phyloP scores from a whole-genome alignment of 2,888 invertebrate species.

The Nomada lathburiana region DNA sequence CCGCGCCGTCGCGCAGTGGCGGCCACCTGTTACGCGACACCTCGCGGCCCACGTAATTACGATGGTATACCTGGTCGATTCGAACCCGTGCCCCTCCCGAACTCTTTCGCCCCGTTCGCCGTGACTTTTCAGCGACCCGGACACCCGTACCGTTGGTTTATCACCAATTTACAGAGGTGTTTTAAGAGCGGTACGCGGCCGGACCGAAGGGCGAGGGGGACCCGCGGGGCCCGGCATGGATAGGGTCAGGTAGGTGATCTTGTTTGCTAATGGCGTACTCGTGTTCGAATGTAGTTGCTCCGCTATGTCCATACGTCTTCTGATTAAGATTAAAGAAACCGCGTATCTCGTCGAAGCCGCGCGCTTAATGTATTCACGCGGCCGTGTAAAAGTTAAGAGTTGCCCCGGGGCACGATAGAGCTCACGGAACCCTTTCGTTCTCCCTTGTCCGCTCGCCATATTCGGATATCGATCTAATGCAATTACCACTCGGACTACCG shows the following conservation, averaged over 20 bases:
- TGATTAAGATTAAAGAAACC: slow-evolving; percentile 83
- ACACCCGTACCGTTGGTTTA: slow-evolving; percentile 72
- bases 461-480: slow-evolving; percentile 72
- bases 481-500: slow-evolving; percentile 61
- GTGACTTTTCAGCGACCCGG: slow-evolving; percentile 59
- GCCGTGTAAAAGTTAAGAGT: slow-evolving; percentile 76
- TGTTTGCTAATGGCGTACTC: slow-evolving; percentile 84
- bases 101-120: slow-evolving; percentile 13
- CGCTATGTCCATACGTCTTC: slow-evolving; percentile 82
- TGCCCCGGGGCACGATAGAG: slow-evolving; percentile 70
- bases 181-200: slow-evolving; percentile 63
- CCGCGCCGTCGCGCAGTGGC: background rate
- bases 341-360: slow-evolving; percentile 76
- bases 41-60: slow-evolving; percentile 44
- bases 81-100: slow-evolving; percentile 18
- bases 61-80: slow-evolving; percentile 26
- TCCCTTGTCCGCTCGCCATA: slow-evolving; percentile 50
- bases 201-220: slow-evolving; percentile 9
- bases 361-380: slow-evolving; percentile 76
- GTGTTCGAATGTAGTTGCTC: slow-evolving; percentile 82
- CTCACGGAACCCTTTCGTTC: slow-evolving; percentile 66
- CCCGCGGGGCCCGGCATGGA: slow-evolving; percentile 42
- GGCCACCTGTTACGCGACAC: slow-evolving; percentile 37
- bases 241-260: slow-evolving; percentile 80
- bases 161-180: slow-evolving; percentile 79